phyloP scores from a whole-genome alignment of 1,140 invertebrate species.

The Drosophila leontia region DNA sequence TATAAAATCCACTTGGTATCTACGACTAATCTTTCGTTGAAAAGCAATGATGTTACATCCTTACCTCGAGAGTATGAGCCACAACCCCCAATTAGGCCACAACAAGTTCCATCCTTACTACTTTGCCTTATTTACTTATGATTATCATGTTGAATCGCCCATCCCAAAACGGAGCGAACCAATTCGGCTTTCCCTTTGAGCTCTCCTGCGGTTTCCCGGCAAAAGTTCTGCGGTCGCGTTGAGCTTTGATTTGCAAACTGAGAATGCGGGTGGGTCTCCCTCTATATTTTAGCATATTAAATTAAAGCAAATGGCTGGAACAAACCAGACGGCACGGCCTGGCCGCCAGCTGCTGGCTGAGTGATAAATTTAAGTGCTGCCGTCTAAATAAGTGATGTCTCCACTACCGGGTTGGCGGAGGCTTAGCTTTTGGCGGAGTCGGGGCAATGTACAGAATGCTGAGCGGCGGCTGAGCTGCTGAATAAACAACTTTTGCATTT shows the following conservation, averaged over 20 bases:
- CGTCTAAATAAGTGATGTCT: conserved; percentile 75
- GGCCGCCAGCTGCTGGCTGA: conserved; percentile 50
- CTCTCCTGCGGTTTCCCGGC: conserved; percentile 52
- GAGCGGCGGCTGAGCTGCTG: conserved; percentile 72
- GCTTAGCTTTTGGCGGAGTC: conserved; percentile 26
- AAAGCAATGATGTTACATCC: neutral
- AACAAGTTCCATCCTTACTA: conserved; percentile 30
- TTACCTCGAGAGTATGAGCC: neutral
- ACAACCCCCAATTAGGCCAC: conserved; percentile 32
- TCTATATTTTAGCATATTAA: conserved; percentile 76
- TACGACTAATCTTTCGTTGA: neutral
- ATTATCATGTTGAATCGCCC: conserved; percentile 52
- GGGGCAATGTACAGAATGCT: conserved; percentile 29
- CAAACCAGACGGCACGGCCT: conserved; percentile 7
- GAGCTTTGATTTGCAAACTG: conserved; percentile 69
- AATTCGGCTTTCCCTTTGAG: conserved; percentile 22
- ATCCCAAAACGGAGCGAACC: neutral
- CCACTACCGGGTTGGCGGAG: conserved; percentile 16
- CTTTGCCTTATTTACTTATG: conserved; percentile 59
- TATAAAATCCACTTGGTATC: neutral
- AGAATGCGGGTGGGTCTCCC: conserved; percentile 48
- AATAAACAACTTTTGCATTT: conserved; percentile 81
- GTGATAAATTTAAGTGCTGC: conserved; percentile 77
- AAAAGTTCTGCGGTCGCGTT: conserved; percentile 68
- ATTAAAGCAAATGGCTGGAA: conserved; percentile 74